These are phyloP conservation scores for Hipparchia sbordonii DNA, from an alignment of 2,888 invertebrate species.

Conservation along the genomic window DNA sequence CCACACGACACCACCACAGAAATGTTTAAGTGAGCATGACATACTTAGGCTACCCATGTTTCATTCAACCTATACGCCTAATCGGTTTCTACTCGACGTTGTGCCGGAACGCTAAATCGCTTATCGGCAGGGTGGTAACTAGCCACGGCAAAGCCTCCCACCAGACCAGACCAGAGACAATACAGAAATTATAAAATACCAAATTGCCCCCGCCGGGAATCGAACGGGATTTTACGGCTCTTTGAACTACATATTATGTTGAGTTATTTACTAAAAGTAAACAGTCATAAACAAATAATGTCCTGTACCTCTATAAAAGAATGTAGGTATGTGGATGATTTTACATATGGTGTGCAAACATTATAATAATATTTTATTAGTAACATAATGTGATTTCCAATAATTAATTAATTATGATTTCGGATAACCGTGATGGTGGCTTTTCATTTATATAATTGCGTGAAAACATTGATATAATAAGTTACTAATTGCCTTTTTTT, in stretches of 20 bases:
- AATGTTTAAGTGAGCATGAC: too few species aligned
- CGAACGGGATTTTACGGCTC: background rate
- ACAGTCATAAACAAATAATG: background rate
- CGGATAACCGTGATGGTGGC: background rate
- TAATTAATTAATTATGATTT: slow-evolving; percentile 16
- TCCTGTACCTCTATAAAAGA: background rate
- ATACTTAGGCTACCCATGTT: too few species aligned
- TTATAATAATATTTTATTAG: slow-evolving; percentile 5
- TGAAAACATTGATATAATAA: background rate
- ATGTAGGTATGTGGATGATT: slow-evolving; percentile 9
- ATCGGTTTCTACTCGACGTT: too few species aligned
- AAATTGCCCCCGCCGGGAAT: too few species aligned
- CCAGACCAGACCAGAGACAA: too few species aligned
- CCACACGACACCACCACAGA: too few species aligned
- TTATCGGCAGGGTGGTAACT: background rate
- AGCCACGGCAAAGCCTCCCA: too few species aligned
- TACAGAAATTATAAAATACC: too few species aligned
- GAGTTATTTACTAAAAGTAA: background rate
- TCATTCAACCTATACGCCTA: too few species aligned
- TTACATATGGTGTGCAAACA: background rate
- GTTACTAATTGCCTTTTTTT: too few species aligned
- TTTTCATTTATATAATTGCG: slow-evolving; percentile 1
- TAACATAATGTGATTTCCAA: background rate
- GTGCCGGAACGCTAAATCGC: background rate
- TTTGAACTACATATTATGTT: background rate